These are phyloP conservation scores for Melolontha melolontha DNA, from an alignment of 2,888 invertebrate genomes.

Conservation along the genomic window DNA sequence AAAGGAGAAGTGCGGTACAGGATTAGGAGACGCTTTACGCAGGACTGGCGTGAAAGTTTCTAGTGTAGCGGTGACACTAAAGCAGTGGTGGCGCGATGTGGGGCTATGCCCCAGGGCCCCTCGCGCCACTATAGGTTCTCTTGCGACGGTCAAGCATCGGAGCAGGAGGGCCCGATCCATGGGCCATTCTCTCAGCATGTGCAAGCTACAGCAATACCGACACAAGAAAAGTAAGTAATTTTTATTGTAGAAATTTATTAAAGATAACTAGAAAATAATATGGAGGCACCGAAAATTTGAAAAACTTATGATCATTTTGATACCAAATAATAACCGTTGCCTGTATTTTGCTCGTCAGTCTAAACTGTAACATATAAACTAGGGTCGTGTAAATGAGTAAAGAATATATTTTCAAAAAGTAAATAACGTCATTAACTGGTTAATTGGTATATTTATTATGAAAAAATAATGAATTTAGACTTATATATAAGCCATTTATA, in stretches of 20 bases:
- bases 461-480: no score
- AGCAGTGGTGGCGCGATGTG: constrained; percentile 67
- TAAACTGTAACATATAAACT: no score
- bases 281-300: no score
- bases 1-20: constrained; percentile 44
- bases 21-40: constrained; percentile 50
- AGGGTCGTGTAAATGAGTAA: no score
- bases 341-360: no score
- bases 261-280: no score
- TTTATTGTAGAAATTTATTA: background rate
- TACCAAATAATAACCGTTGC: no score
- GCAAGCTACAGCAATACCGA: constrained; percentile 81
- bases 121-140: constrained; percentile 59
- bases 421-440: no score
- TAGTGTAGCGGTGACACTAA: constrained; percentile 65
- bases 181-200: constrained; percentile 87
- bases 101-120: constrained; percentile 65
- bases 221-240: constrained; percentile 79
- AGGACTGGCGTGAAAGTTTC: constrained; percentile 60
- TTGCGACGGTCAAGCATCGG: constrained; percentile 54
- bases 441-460: no score
- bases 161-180: constrained; percentile 67
- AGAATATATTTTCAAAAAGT: no score
- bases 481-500: no score
- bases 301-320: no score